Base-by-base conservation (phyloP, 2,797 vertebrate genomes). In the Spinus olivaceus region DNA sequence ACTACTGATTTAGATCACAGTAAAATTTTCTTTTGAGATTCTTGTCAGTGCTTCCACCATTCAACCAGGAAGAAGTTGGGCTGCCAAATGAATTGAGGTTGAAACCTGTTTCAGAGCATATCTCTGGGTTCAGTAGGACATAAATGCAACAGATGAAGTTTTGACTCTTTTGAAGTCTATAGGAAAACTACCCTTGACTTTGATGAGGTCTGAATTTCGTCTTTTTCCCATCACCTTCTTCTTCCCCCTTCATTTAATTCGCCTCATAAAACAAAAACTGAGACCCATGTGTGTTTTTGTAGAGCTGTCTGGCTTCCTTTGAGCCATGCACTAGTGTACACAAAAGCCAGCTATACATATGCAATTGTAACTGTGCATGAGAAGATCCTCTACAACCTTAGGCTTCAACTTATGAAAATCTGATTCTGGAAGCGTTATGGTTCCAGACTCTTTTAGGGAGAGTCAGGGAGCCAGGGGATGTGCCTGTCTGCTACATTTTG, bases 181-280 rank as follows among this genome's bases (percentile, higher is more conserved):
- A 94, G 65, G 89, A 95, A 96, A 95, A 91, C 72, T 94, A 81
- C 61, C 16, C 50, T 72, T 88, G 65, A 59, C 95, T 96, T 96
- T 96, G 92, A 94, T 95, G 89, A 95, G 81, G 91, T 91, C 94
- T 93, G 87, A 93, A 92, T 90, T 90, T 90, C 46, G 67, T 92
- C 72, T 92, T 92, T 83, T 90, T 92, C 94, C 69, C 92, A 91
- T 92, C 81, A 41, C 50, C 28, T 88, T 46, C 61, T 92, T 94
- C 69, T 96, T 94, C 42, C 42, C 15, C 16, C 24, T 92, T 92
- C 21, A 24, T n/a, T 88, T 94, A 71, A 80, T 94, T 92, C 84
- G 78, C 63, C 83, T 85, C n/a, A 90, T 92, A 88, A 96, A 95
- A 81, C 46, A 87, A 93, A 85, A 87, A 54, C 32, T 49, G 81